Evolutionary conservation across 1,140 invertebrate genomes (phyloP).

Genomic region (Spodoptera litura): DNA sequence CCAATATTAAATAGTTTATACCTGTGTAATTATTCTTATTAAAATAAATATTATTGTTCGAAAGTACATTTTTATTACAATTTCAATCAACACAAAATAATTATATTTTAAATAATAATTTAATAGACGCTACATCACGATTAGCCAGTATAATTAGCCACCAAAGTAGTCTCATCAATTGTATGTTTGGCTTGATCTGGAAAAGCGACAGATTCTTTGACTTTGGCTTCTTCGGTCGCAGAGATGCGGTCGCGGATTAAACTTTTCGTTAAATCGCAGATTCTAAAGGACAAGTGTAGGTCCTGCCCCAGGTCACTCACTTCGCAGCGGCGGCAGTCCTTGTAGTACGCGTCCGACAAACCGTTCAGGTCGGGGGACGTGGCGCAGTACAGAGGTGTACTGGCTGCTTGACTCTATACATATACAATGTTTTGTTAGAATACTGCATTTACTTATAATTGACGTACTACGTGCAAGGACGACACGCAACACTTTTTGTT

Average conservation of each 20-base stretch:
- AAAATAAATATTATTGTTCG: conserved; percentile 33
- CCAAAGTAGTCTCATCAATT: conserved; percentile 52
- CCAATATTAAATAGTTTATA: conserved; percentile 14
- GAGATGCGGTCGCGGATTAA: conserved; percentile 60
- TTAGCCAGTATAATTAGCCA: conserved; percentile 57
- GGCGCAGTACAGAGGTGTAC: conserved; percentile 95
- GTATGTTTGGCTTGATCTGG: conserved; percentile 44
- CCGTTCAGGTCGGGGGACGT: conserved; percentile 92
- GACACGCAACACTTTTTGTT: too few species aligned
- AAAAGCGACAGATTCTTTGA: conserved; percentile 18
- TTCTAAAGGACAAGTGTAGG: conserved; percentile 68
- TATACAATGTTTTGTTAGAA: too few species aligned
- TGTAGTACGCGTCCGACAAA: conserved; percentile 95
- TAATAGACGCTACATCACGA: neutral
- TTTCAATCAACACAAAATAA: neutral
- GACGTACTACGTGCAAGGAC: too few species aligned
- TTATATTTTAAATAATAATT: neutral
- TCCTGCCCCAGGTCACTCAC: conserved; percentile 89
- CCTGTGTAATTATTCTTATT: neutral
- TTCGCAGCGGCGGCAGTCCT: conserved; percentile 93
- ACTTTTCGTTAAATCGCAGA: conserved; percentile 67
- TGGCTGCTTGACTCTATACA: conserved; percentile 95
- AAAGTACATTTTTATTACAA: conserved; percentile 16
- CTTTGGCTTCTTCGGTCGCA: conserved; percentile 17
- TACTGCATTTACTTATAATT: too few species aligned